A percentile compares a stretch with the other conserved stretches of the same genome.
phyloP scores from a whole-genome alignment of 2,113 vertebrate species.

The Cottus gobio region DNA sequence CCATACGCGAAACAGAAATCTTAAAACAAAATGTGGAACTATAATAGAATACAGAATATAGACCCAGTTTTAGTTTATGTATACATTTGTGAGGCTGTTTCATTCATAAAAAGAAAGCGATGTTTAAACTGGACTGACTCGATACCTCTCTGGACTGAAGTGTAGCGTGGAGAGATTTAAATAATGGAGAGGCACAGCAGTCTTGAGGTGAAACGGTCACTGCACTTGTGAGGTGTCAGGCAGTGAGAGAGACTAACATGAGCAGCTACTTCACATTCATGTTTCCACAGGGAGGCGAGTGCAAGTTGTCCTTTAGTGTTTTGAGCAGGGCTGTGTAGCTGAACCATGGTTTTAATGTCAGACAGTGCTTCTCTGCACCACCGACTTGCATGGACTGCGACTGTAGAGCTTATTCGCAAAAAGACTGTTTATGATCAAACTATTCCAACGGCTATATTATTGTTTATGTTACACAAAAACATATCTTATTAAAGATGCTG shows the following conservation, averaged over 20 bases:
- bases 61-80: not conserved
- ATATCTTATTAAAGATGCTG: not conserved
- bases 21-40: not conserved
- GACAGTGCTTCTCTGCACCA: conserved; percentile 1
- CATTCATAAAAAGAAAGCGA: conserved; percentile 30
- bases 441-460: not conserved
- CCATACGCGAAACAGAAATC: not conserved
- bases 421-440: not conserved
- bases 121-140: not conserved
- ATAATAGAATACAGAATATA: not conserved
- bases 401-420: not conserved
- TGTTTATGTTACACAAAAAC: not conserved
- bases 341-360: conserved; percentile 10
- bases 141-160: conserved; percentile 2
- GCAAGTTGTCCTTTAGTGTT: conserved; percentile 19
- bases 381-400: not conserved
- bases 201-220: conserved; percentile 52
- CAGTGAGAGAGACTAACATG: conserved; percentile 36
- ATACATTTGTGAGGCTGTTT: not conserved
- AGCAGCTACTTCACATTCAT: conserved; percentile 46
- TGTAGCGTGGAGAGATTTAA: conserved; percentile 22
- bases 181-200: conserved; percentile 44
- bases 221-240: conserved; percentile 53
- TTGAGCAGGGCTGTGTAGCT: not conserved
- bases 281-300: conserved; percentile 40